Evolutionary conservation across 2,113 vertebrate species (phyloP), one percentile per base, ranked within the genome.

Genomic region (Engraulis encrasicolus): DNA sequence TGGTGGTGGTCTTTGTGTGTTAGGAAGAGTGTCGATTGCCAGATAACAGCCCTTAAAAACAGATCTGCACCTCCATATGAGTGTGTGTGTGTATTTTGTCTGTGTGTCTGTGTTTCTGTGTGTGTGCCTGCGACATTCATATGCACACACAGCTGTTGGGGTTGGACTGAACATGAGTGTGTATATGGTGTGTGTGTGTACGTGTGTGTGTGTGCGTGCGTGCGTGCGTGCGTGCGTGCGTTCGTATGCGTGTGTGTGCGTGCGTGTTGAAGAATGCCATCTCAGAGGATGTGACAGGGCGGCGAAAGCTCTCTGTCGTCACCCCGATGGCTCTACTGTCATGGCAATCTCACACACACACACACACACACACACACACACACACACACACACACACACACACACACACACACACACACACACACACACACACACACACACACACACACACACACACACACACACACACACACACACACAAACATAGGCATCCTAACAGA

Each of bases 101-200:
- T n/a, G n/a, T n/a, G n/a, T n/a, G n/a, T n/a, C n/a, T n/a, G n/a
- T n/a, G n/a, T n/a, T n/a, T n/a, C n/a, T n/a, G n/a, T n/a, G n/a
- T n/a, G n/a, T n/a, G n/a, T n/a, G n/a, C n/a, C n/a, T n/a, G n/a
- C n/a, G n/a, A 66, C 58, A 66, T 66, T 66, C n/a, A 66, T 31
- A 11, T 66, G 23, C n/a, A 27, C 11, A 23, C 6, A 31, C 58
- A 11, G 54, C 20, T 23, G n/a, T 31, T 31, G 14, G 20, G 58
- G n/a, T 20, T 58, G 20, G 19, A 45, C 34, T 81, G 80, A 31
- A 31, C 50, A 50, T 2, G 48, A n/a, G 23, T 49, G 49, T 38
- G 87, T n/a, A n/a, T n/a, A n/a, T n/a, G n/a, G 80, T 89, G 88
- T 81, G 86, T 58, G 66, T 81, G 85, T 49, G 71, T 81, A 66